These are phyloP conservation scores for Palythoa heliodiscus DNA, from an alignment of 92 coral and sea anemone genomes.

Conservation along the genomic window DNA sequence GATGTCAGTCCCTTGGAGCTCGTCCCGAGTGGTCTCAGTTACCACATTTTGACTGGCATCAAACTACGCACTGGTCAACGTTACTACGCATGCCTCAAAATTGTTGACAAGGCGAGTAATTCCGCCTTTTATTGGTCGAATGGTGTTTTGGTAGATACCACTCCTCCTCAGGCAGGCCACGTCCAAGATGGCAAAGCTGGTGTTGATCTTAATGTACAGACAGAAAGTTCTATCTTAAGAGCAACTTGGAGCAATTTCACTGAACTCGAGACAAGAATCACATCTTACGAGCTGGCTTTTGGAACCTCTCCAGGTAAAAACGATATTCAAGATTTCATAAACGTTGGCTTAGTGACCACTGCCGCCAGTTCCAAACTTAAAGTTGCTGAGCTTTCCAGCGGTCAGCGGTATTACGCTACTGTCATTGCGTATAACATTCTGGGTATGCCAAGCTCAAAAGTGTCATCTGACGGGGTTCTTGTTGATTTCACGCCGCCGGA, in stretches of 20 bases:
- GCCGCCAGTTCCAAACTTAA: slow-evolving; percentile 82
- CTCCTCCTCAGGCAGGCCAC: slow-evolving; percentile 73
- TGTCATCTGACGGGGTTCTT: slow-evolving; percentile 84
- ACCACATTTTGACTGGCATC: slow-evolving; percentile 75
- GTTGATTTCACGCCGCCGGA: slow-evolving; percentile 92
- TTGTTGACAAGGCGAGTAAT: slow-evolving; percentile 89
- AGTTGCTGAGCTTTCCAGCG: slow-evolving; percentile 70
- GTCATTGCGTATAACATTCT: slow-evolving; percentile 82
- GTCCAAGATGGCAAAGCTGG: slow-evolving; percentile 80
- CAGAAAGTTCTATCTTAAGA: slow-evolving; percentile 79
- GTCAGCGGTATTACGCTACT: slow-evolving; percentile 82
- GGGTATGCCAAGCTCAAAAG: slow-evolving; percentile 75
- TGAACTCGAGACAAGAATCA: slow-evolving; percentile 77
- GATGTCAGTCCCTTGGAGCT: slow-evolving; percentile 65
- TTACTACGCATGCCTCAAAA: slow-evolving; percentile 82
- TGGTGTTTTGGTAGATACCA: slow-evolving; percentile 83
- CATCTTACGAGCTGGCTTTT: slow-evolving; percentile 79
- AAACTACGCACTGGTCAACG: slow-evolving; percentile 71
- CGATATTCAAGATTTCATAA: slow-evolving; percentile 82
- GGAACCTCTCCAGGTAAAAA: slow-evolving; percentile 73
- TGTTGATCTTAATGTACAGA: slow-evolving; percentile 66
- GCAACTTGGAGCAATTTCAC: slow-evolving; percentile 87
- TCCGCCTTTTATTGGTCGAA: slow-evolving; percentile 69
- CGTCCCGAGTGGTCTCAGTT: slow-evolving; percentile 55
- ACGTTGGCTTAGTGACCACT: slow-evolving; percentile 82